These are phyloP conservation scores for Operophtera brumata DNA, from an alignment of 2,888 invertebrate genomes.

Conservation along the genomic window DNA sequence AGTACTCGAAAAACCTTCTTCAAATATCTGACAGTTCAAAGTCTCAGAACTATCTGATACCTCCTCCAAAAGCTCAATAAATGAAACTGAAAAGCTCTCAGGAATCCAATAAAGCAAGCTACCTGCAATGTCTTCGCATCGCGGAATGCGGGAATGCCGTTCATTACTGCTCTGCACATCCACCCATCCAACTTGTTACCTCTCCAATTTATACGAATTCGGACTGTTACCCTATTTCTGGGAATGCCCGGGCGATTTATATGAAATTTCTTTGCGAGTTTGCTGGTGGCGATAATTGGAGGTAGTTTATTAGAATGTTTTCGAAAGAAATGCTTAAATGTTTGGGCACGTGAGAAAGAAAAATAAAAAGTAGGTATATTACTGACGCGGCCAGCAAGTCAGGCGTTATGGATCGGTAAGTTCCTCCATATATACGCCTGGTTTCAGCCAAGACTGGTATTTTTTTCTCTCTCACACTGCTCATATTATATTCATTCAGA, in stretches of 20 bases:
- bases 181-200: slow-evolving; percentile 64
- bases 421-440: too few species aligned
- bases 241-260: slow-evolving; percentile 47
- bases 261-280: slow-evolving; percentile 56
- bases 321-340: neutral
- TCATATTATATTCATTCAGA: too few species aligned
- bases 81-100: slow-evolving; percentile 48
- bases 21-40: slow-evolving; percentile 7
- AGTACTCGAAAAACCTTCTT: neutral
- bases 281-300: slow-evolving; percentile 11
- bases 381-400: too few species aligned
- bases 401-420: too few species aligned
- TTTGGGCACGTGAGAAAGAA: too few species aligned
- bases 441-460: too few species aligned
- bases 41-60: slow-evolving; percentile 35
- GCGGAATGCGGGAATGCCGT: slow-evolving; percentile 53
- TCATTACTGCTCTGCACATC: slow-evolving; percentile 66
- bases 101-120: slow-evolving; percentile 67
- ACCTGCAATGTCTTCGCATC: slow-evolving; percentile 65
- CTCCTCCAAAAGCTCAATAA: slow-evolving; percentile 52
- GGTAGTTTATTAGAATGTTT: slow-evolving; percentile 1
- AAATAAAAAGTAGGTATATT: too few species aligned
- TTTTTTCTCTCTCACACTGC: too few species aligned
- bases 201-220: slow-evolving; percentile 55
- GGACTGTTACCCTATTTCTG: slow-evolving; percentile 43